Evolutionary conservation across 1,140 invertebrate genomes (phyloP).

Genomic region (Stegodyphus dumicola): DNA sequence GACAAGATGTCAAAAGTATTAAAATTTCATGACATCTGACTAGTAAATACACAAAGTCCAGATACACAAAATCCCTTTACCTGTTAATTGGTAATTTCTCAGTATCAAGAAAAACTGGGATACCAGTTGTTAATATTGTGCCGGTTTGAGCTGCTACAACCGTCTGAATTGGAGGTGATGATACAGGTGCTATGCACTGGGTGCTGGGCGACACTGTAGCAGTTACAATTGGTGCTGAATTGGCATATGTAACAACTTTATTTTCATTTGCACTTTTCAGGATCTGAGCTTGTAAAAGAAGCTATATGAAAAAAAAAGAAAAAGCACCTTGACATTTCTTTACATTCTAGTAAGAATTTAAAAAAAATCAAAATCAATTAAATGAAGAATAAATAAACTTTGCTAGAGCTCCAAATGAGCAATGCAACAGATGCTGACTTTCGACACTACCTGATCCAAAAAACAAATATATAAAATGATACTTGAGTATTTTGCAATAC

Average conservation of each 20-base stretch:
- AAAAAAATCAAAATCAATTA: not conserved
- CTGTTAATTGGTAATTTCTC: conserved; percentile 58
- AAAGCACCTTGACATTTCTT: not conserved
- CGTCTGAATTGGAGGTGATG: conserved; percentile 44
- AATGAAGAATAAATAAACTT: not conserved
- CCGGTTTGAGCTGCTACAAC: conserved; percentile 31
- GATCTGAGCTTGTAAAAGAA: conserved; percentile 58
- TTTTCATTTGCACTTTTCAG: conserved; percentile 47
- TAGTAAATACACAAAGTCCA: not conserved
- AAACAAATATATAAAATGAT: no score
- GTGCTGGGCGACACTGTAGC: conserved; percentile 30
- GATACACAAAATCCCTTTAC: conserved; percentile 9
- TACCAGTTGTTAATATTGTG: conserved; percentile 55
- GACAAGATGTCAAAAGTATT: not conserved
- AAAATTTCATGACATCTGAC: not conserved
- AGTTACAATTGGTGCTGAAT: conserved; percentile 31
- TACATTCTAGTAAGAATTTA: not conserved
- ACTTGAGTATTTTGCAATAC: no score
- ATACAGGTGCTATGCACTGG: conserved; percentile 37
- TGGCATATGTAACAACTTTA: conserved; percentile 50
- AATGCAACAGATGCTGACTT: not conserved
- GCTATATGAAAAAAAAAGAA: conserved; percentile 23
- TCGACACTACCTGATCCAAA: no score
- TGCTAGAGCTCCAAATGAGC: not conserved
- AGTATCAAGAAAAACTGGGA: conserved; percentile 57